These are phyloP conservation scores for Triplophysa tibetana DNA, from an alignment of 2,113 vertebrate species.

Conservation along the genomic window DNA sequence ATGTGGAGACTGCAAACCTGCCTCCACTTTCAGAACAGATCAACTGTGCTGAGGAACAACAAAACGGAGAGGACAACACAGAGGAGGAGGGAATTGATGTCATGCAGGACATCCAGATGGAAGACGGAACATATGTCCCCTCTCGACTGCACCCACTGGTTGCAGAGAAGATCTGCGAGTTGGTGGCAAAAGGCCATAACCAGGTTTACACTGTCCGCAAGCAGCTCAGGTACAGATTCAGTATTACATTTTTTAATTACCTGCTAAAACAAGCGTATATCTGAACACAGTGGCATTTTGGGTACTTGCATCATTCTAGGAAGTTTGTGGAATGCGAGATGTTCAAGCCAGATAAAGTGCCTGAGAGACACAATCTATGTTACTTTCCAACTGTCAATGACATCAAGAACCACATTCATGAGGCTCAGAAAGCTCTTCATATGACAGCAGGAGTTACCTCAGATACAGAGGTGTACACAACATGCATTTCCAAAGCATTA, in stretches of 20 bases:
- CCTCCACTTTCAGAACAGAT: constrained; percentile 71
- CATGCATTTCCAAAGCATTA: too few relatives aligned
- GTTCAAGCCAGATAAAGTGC: constrained; percentile 81
- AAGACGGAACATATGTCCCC: constrained; percentile 72
- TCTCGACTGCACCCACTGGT: constrained; percentile 85
- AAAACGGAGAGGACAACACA: constrained; percentile 62
- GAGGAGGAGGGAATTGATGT: constrained; percentile 45
- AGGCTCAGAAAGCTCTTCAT: constrained; percentile 77
- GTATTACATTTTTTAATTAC: neutral
- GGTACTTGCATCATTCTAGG: constrained; percentile 58
- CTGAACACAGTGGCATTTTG: neutral
- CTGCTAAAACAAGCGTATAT: too few relatives aligned
- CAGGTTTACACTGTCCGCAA: constrained; percentile 86
- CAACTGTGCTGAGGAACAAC: constrained; percentile 66
- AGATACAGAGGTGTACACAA: constrained; percentile 68
- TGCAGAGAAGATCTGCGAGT: constrained; percentile 80
- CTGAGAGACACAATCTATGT: constrained; percentile 85
- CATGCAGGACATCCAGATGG: constrained; percentile 52
- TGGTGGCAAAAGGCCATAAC: constrained; percentile 80
- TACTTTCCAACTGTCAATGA: constrained; percentile 88
- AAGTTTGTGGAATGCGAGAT: constrained; percentile 86
- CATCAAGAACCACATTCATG: constrained; percentile 88
- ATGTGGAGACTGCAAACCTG: constrained; percentile 72
- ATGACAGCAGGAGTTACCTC: constrained; percentile 57
- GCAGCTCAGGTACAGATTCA: constrained; percentile 78